Percentiles rank a stretch among this genome's conserved stretches.
These are phyloP conservation scores for Orthosia gothica DNA, from an alignment of 2,888 invertebrate genomes.

Conservation along the genomic window DNA sequence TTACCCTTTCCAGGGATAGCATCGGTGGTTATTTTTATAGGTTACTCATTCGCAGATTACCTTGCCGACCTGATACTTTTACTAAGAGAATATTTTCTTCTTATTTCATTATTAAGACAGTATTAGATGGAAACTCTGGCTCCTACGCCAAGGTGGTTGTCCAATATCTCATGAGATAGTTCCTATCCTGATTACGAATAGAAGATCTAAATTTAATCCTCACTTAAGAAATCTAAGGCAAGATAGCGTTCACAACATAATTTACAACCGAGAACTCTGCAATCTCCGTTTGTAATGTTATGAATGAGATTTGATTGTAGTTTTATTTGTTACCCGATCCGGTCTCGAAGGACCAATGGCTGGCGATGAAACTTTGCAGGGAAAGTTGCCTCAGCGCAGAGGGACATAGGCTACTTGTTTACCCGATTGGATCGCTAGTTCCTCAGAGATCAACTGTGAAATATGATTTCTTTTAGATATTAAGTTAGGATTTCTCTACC, in stretches of 20 bases:
- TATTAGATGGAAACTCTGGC: not conserved
- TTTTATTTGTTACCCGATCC: constrained; percentile 63
- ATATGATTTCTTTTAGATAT: constrained; percentile 62
- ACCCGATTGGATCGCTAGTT: constrained; percentile 60
- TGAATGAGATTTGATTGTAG: constrained; percentile 64
- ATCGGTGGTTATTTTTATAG: constrained; percentile 3
- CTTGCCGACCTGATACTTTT: not conserved
- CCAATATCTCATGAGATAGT: not conserved
- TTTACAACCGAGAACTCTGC: constrained; percentile 40
- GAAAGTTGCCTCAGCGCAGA: constrained; percentile 59
- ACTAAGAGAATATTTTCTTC: not conserved
- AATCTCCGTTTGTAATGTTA: constrained; percentile 58
- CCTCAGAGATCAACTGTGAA: constrained; percentile 58
- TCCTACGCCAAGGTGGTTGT: not conserved
- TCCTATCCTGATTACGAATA: constrained; percentile 10
- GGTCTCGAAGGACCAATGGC: constrained; percentile 51
- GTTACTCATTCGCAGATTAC: no score
- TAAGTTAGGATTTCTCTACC: constrained; percentile 53
- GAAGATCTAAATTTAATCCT: constrained; percentile 11
- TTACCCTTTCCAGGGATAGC: not conserved
- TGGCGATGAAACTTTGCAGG: constrained; percentile 59
- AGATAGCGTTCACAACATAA: constrained; percentile 32
- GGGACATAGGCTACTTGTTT: constrained; percentile 63
- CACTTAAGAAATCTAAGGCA: constrained; percentile 11
- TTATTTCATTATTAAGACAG: not conserved